Base-by-base conservation (phyloP, 2,113 vertebrate genomes). In the Madoqua kirkii region DNA sequence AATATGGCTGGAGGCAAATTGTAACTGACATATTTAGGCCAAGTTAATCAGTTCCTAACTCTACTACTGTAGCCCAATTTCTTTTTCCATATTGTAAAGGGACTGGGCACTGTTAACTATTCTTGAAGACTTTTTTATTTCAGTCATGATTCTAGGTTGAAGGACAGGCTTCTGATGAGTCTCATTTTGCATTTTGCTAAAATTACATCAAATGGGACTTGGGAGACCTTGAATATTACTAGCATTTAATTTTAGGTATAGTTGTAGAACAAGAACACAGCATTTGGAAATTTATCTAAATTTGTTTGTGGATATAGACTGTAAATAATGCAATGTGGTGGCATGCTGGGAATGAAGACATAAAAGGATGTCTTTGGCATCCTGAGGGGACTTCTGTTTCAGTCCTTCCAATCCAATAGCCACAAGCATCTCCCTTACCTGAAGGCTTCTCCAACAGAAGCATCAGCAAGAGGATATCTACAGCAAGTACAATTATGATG, bases 341-440 rank as follows among this genome's bases (percentile, higher is more conserved):
- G 4, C 6, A 7, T 33, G 29, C 12, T 88, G 19, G 43, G 17
- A 55, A 5, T 7, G 10, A 92, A 90, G 29, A 40, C 85, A 79
- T 83, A 19, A 48, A 86, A 95, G 27, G 33, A 52, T 45, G 3
- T 19, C 33, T 86, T 87, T 59, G 14, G 13, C 4, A 86, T 71
- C 33, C 13, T n/a, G 11, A 87, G 1, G 7, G 15, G 11, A 83
- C 14, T 55, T 57, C 12, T 36, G 48, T 62, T n/a, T 16, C 33
- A 54, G 16, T 4, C 17, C 36, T 87, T 29, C 40, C 78, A 62
- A 57, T 3, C 13, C 50, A 23, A 25, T 60, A 88, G 48, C 40
- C 64, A 82, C 27, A 29, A 45, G 40, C 25, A 25, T 50, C 21
- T 14, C 25, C 4, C 86, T 97, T 97, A 98, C 98, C 98, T 98